Evolutionary conservation across 2,113 vertebrate species (phyloP).

Genomic region (Formicarius rufipectus): DNA sequence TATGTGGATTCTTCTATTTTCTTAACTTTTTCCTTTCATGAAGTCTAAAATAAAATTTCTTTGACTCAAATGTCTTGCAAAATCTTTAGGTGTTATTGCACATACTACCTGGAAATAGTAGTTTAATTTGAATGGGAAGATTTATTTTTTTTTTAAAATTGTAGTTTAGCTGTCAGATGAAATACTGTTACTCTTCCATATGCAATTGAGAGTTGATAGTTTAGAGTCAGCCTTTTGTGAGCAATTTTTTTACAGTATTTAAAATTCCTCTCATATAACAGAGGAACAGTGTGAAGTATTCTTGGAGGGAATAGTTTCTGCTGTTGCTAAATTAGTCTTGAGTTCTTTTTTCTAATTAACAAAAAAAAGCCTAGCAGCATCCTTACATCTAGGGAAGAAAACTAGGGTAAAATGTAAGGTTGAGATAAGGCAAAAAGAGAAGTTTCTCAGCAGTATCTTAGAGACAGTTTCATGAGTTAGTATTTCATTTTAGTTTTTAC

Average conservation of each 20-base stretch:
- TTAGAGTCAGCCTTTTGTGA: neutral
- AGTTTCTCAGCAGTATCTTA: neutral
- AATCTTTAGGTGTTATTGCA: neutral
- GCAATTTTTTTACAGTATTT: neutral
- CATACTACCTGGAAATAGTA: neutral
- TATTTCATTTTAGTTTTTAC: neutral
- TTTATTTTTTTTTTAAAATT: neutral
- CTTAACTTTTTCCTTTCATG: neutral
- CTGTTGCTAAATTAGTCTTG: neutral
- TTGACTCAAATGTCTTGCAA: neutral
- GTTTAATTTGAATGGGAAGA: neutral
- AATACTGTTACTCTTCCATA: neutral
- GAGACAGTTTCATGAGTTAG: neutral
- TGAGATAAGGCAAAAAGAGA: neutral
- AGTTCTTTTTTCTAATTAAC: slow-evolving; percentile 8
- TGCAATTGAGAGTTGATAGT: neutral
- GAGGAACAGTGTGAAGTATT: neutral
- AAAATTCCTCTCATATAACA: neutral
- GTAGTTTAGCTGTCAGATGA: neutral
- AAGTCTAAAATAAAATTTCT: neutral
- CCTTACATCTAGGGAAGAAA: neutral
- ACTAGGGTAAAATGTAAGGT: neutral
- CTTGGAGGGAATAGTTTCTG: neutral
- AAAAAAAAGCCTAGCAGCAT: neutral
- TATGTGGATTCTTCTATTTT: neutral